Evolutionary conservation across 2,888 invertebrate genomes (phyloP).

Genomic region (Dermolepida albohirtum): DNA sequence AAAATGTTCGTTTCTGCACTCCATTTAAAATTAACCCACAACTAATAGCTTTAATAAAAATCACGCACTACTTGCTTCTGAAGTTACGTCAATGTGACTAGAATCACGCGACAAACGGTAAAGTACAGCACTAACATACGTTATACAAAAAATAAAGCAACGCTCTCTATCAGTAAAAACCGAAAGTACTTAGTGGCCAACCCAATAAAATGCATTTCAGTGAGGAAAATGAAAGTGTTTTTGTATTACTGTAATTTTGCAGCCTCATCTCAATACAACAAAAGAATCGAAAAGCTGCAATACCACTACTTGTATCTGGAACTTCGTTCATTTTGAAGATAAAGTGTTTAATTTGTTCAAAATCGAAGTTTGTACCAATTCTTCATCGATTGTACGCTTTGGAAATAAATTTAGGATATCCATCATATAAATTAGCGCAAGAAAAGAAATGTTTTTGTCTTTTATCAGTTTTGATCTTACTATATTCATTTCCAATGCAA

Average conservation of each 20-base stretch:
- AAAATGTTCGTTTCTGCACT: too few species aligned
- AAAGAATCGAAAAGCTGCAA: not conserved
- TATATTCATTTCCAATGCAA: slow-evolving; percentile 17
- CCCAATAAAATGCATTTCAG: too few species aligned
- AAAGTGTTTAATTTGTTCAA: not conserved
- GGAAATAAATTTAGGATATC: slow-evolving; percentile 2
- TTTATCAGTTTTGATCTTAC: not conserved
- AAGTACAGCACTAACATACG: too few species aligned
- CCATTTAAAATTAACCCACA: too few species aligned
- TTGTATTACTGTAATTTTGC: not conserved
- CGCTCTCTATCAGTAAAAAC: too few species aligned
- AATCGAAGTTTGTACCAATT: not conserved
- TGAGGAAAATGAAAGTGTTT: not conserved
- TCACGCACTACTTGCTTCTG: too few species aligned
- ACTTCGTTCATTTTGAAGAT: not conserved
- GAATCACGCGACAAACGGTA: too few species aligned
- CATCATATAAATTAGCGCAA: slow-evolving; percentile 1
- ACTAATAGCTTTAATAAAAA: too few species aligned
- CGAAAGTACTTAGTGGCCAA: too few species aligned
- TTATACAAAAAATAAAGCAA: too few species aligned
- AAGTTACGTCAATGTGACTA: too few species aligned
- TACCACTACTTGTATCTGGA: not conserved
- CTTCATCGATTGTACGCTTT: not conserved
- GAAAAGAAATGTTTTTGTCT: not conserved
- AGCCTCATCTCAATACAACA: slow-evolving; percentile 7